Evolutionary conservation across 1,140 invertebrate species (phyloP).

Genomic region (Drosophila tsacasi): DNA sequence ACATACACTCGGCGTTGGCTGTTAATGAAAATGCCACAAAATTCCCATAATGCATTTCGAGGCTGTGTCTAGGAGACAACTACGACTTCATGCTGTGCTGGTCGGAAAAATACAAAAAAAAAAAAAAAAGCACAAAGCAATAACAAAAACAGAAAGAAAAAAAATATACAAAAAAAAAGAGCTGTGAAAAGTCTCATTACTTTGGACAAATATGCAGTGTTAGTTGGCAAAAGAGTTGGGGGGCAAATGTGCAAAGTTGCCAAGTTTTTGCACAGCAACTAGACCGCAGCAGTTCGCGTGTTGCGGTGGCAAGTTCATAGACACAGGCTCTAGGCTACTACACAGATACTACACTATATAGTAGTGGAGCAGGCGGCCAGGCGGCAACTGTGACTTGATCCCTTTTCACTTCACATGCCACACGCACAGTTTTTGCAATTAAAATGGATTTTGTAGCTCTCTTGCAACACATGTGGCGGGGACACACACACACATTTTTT

Average conservation of each 20-base stretch:
- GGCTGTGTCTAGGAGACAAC: slow-evolving; percentile 64
- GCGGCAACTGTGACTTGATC: slow-evolving; percentile 69
- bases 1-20: slow-evolving; percentile 36
- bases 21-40: slow-evolving; percentile 84
- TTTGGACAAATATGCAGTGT: slow-evolving; percentile 81
- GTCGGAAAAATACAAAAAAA: slow-evolving; percentile 15
- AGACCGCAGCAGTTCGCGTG: slow-evolving; percentile 65
- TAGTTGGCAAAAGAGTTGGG: slow-evolving; percentile 40
- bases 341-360: slow-evolving; percentile 11
- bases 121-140: slow-evolving; percentile 8
- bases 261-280: slow-evolving; percentile 54
- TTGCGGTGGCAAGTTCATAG: slow-evolving; percentile 79
- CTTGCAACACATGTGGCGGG: slow-evolving; percentile 42
- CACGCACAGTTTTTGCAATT: slow-evolving; percentile 76
- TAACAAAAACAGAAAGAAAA: neutral
- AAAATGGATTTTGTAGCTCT: slow-evolving; percentile 60
- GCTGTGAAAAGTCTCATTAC: slow-evolving; percentile 83
- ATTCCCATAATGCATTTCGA: slow-evolving; percentile 81
- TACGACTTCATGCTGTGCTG: slow-evolving; percentile 72
- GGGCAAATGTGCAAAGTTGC: slow-evolving; percentile 73
- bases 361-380: slow-evolving; percentile 41
- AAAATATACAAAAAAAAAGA: slow-evolving; percentile 37
- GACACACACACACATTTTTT: slow-evolving; percentile 11
- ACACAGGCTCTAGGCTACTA: slow-evolving; percentile 37
- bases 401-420: slow-evolving; percentile 73